Conservation (phyloP, 2,797 vertebrate species). For the Knipowitschia caucasica region DNA sequence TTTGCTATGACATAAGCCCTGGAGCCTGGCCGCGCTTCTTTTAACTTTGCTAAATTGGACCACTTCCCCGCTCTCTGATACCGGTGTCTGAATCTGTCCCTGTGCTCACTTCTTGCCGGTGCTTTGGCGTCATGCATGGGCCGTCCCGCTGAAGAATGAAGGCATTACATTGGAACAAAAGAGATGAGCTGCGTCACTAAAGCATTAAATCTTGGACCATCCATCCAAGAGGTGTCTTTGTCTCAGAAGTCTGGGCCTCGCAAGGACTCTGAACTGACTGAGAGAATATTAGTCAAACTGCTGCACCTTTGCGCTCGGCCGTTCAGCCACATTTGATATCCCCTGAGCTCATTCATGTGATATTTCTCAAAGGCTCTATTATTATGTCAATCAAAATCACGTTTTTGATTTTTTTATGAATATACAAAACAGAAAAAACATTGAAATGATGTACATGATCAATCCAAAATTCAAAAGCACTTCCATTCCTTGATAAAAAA, state of each 20-base stretch:
- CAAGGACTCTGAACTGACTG: constrained; percentile 5
- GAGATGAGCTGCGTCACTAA: constrained; percentile 39
- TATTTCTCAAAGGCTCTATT: not conserved
- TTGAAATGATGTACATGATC: too few relatives aligned
- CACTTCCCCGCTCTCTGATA: constrained; percentile 20
- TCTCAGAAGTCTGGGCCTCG: constrained; percentile 17
- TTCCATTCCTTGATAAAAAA: too few relatives aligned
- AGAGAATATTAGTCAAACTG: not conserved
- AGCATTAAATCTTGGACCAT: constrained; percentile 37
- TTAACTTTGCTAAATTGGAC: constrained; percentile 26
- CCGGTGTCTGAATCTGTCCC: constrained; percentile 39
- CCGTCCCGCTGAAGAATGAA: constrained; percentile 41
- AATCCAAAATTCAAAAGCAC: too few relatives aligned
- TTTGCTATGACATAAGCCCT: constrained; percentile 16
- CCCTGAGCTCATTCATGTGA: not conserved
- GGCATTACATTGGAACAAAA: constrained; percentile 51
- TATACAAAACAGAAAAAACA: too few relatives aligned
- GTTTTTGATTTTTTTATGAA: too few relatives aligned
- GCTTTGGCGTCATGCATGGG: constrained; percentile 26
- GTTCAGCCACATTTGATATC: not conserved
- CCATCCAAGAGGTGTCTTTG: constrained; percentile 17
- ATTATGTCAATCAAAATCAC: not conserved
- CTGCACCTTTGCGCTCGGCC: constrained; percentile 2
- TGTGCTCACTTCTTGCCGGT: constrained; percentile 34
- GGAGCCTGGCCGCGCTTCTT: constrained; percentile 15